Conservation (phyloP, 35 echinoderm and acorn worm genomes). For the Eucidaris tribuloides region DNA sequence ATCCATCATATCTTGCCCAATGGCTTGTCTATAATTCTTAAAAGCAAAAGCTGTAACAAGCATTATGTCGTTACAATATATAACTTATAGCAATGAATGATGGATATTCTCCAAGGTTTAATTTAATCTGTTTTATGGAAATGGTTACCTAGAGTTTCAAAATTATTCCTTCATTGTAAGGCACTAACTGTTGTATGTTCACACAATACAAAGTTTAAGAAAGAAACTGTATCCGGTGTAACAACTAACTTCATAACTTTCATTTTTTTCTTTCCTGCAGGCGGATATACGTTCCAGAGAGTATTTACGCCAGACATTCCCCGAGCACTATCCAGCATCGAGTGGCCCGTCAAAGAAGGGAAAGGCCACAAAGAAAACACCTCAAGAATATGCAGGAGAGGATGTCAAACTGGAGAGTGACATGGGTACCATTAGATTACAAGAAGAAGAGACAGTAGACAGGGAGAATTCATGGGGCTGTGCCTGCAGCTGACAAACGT, state of each 20-base stretch:
- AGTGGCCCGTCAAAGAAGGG: neutral
- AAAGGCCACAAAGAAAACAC: neutral
- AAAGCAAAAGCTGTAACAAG: no score
- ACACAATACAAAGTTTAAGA: no score
- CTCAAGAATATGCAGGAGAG: neutral
- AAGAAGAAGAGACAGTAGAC: constrained; percentile 8
- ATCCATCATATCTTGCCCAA: no score
- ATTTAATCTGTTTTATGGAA: no score
- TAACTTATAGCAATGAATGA: no score
- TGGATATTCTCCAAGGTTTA: no score
- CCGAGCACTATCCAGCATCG: constrained; percentile 21
- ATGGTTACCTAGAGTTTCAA: no score
- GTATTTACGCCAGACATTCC: constrained; percentile 35
- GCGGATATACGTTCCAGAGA: constrained; percentile 55
- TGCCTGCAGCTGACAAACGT: no score
- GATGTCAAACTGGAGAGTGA: neutral
- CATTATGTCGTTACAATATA: no score
- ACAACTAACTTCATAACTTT: neutral
- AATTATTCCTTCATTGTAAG: neutral
- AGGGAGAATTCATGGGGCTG: no score
- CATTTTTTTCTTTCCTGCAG: neutral
- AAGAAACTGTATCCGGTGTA: no score
- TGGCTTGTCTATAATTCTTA: no score
- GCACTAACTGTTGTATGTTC: neutral
- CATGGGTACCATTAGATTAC: neutral